These are phyloP conservation scores for Alcedo atthis DNA, from an alignment of 2,797 vertebrate species.

Conservation along the genomic window DNA sequence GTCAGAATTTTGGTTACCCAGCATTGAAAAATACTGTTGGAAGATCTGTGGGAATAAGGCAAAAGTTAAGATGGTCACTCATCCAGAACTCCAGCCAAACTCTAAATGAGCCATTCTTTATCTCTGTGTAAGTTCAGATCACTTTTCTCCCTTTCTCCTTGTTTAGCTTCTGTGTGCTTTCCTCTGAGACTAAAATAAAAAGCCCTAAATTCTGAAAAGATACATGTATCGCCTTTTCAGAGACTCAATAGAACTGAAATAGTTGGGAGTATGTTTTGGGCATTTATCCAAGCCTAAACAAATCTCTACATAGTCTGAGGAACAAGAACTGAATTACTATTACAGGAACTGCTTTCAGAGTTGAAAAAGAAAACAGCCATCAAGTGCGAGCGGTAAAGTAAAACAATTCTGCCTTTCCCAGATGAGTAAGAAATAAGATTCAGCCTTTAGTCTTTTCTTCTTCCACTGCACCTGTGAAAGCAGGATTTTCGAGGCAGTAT, in stretches of 20 bases:
- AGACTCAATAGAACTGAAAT: not conserved
- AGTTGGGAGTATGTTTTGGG: conserved; percentile 20
- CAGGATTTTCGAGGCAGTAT: not conserved
- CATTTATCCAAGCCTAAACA: conserved; percentile 48
- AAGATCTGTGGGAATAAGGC: not conserved
- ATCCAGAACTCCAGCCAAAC: conserved; percentile 34
- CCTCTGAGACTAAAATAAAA: conserved; percentile 45
- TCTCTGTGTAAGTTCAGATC: conserved; percentile 13
- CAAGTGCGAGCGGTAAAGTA: not conserved
- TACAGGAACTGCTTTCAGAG: conserved; percentile 22
- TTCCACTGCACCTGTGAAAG: not conserved
- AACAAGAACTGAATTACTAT: conserved; percentile 41
- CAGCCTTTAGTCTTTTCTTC: not conserved
- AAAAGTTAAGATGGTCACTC: not conserved
- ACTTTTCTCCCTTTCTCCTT: not conserved
- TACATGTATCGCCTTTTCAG: not conserved
- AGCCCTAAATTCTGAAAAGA: conserved; percentile 22
- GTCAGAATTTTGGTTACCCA: not conserved
- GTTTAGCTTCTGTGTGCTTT: conserved; percentile 46
- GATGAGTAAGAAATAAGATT: conserved; percentile 36
- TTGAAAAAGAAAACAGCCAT: conserved; percentile 15
- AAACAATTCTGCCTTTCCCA: conserved; percentile 38
- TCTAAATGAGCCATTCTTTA: conserved; percentile 43
- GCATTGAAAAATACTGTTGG: not conserved
- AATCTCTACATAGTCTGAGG: conserved; percentile 38